Evolutionary conservation across 2,888 invertebrate species (phyloP), one percentile per base, ranked within the genome.

Genomic region (Amiota minor): DNA sequence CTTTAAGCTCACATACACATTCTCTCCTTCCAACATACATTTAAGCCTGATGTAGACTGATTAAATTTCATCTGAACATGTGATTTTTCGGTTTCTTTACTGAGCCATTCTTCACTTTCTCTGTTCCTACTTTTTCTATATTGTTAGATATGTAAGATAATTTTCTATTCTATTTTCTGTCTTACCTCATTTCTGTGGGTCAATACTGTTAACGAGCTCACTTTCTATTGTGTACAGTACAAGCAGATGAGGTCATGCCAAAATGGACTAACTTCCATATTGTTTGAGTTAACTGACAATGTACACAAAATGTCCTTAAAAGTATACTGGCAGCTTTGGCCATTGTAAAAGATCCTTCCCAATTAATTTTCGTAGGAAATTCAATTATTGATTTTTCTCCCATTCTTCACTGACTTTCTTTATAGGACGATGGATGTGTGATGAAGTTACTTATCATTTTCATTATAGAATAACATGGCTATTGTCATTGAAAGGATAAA

Each of bases 51-150:
- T 35, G 35, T 8, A 35, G 35, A 47, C 65, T 72, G 75, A 72
- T 72, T 72, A 70, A 75, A 76, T 73, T 78, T 73, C 10, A 69
- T 70, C 65, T 20, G 49, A 53, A 72, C 65, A 68, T 75, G 72
- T 73, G 72, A 69, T 70, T 64, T 68, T 72, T 50, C 71, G 62
- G 73, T 59, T 61, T 70, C 70, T 20, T 64, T n/a, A 12, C 35
- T 35, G 6, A 6, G 35, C 45, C 45, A 45, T 45, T 6, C 45
- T 62, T 62, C 62, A 3, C 35, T 18, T 67, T 67, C n/a, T 20
- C 12, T 20, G 23, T 67, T 20, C 35, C 35, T 35, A 35, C 35
- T 35, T 35, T 35, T 8, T 35, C 35, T 35, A 3, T 8, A 35
- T 35, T 35, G 35, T 35, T 35, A 35, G 35, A 35, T 35, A 35